A percentile compares a stretch with the other conserved stretches of the same genome.
Conservation (phyloP, 2,888 invertebrate species). For the Lydus trimaculatus region DNA sequence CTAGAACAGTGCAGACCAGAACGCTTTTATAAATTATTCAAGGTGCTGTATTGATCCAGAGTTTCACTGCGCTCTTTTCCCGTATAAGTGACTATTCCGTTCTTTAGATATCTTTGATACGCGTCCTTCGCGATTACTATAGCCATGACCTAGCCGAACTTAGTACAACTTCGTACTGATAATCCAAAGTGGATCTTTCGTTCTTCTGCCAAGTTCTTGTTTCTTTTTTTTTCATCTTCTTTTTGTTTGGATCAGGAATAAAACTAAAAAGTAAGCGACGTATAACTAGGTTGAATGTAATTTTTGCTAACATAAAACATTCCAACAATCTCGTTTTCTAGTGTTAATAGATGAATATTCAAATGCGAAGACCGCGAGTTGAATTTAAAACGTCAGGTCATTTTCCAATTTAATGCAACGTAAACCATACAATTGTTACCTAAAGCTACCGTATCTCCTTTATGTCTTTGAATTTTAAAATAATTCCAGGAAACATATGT, state of each 20-base stretch:
- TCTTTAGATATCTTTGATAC: conserved; percentile 27
- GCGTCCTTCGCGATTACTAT: conserved; percentile 16
- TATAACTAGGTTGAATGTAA: conserved; percentile 7
- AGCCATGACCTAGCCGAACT: conserved; percentile 32
- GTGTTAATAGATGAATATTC: conserved; percentile 11
- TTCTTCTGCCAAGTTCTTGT: conserved; percentile 11
- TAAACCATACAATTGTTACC: not conserved
- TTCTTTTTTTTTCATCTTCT: not conserved
- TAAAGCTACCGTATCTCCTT: not conserved
- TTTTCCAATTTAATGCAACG: conserved; percentile 6
- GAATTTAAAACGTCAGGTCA: not conserved
- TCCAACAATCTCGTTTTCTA: conserved; percentile 1
- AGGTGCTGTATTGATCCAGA: conserved; percentile 59
- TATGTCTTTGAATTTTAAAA: conserved; percentile 3
- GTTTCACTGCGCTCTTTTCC: conserved; percentile 54
- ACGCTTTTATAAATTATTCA: conserved; percentile 61
- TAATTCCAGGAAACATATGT: not conserved
- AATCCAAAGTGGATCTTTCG: not conserved
- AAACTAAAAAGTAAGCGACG: not conserved
- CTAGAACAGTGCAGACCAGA: conserved; percentile 56
- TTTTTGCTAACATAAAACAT: conserved; percentile 6
- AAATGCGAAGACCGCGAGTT: conserved; percentile 1
- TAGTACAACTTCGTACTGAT: conserved; percentile 23
- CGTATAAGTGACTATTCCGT: conserved; percentile 38
- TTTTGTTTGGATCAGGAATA: not conserved